Evolutionary conservation across 1,140 invertebrate species (phyloP), one percentile per base, ranked within the genome.

Genomic region (Popillia japonica): DNA sequence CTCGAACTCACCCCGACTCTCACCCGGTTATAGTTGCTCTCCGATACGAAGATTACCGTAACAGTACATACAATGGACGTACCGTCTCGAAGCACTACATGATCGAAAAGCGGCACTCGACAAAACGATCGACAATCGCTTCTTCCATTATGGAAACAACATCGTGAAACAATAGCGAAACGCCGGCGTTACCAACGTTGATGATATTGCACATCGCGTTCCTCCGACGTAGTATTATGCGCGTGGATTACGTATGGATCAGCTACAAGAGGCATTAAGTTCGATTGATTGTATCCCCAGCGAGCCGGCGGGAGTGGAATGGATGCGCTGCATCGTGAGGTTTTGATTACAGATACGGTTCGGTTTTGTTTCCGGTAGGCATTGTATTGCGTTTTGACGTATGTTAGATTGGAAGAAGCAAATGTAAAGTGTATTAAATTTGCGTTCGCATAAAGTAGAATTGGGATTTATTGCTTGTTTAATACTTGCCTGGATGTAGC

Each of bases 71-170:
- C 48, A 14, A n/a, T 17, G 48, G 17, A 17, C 48, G 48, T 14
- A 17, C 17, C 48, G 48, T 55, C 48, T 55, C 48, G 48, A n/a
- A 55, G 48, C 17, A 55, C n/a, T 55, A 55, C 6, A 55, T 55
- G 17, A 55, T 55, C 48, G 11, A 55, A 34, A 4, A n/a, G 48
- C 48, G 14, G 48, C 14, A 55, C 48, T 55, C 48, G 48, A 55
- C 17, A 17, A 55, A 55, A 55, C 17, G 6, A n/a, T 55, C 48
- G 48, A 55, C 48, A 7, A 55, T 55, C 48, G 48, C 48, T 55
- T 55, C 48, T 55, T n/a, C 14, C 48, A 55, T 55, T 55, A 55
- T 55, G 48, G 27, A 55, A 55, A 55, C 48, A 55, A n/a, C 48
- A 55, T 17, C 48, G 48, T 55, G 48, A 55, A 55, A 55, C 48